phyloP scores from a whole-genome alignment of 1,140 invertebrate genomes.

The Antheraea pernyi region DNA sequence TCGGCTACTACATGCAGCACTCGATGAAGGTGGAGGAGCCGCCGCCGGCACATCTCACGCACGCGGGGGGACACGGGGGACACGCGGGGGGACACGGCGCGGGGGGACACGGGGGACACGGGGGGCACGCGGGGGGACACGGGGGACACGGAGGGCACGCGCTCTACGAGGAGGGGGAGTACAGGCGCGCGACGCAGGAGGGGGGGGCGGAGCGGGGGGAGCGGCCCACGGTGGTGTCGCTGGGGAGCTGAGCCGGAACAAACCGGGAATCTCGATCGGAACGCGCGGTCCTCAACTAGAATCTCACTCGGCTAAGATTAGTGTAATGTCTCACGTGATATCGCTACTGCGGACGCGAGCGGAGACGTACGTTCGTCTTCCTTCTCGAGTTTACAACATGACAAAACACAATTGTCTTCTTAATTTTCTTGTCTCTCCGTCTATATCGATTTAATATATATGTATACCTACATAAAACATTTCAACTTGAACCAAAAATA shows the following conservation, averaged over 20 bases:
- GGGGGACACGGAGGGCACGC: slow-evolving; percentile 30
- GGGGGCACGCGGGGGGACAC: slow-evolving; percentile 43
- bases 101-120: slow-evolving; percentile 19
- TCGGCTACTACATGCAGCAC: slow-evolving; percentile 27
- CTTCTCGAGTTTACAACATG: neutral
- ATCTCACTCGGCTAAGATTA: slow-evolving; percentile 57
- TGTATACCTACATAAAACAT: no score
- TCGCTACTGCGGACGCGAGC: slow-evolving; percentile 15
- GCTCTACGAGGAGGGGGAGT: slow-evolving; percentile 24
- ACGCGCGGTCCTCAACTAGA: slow-evolving; percentile 36
- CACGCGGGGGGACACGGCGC: slow-evolving; percentile 54
- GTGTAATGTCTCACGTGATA: slow-evolving; percentile 14
- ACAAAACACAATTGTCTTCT: neutral
- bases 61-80: slow-evolving; percentile 24
- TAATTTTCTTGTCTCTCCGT: neutral
- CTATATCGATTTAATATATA: neutral
- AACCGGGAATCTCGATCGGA: slow-evolving; percentile 23
- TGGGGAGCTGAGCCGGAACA: slow-evolving; percentile 59
- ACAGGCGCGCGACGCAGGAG: slow-evolving; percentile 23
- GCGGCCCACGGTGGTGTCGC: slow-evolving; percentile 62
- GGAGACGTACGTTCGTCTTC: neutral
- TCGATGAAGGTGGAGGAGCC: slow-evolving; percentile 59
- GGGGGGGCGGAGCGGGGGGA: slow-evolving; percentile 40
- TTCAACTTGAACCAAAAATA: no score
- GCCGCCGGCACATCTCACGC: slow-evolving; percentile 47